Evolutionary conservation across 2,888 invertebrate genomes (phyloP), one percentile per base, ranked within the genome.

Genomic region (Cyclophora albipunctata): DNA sequence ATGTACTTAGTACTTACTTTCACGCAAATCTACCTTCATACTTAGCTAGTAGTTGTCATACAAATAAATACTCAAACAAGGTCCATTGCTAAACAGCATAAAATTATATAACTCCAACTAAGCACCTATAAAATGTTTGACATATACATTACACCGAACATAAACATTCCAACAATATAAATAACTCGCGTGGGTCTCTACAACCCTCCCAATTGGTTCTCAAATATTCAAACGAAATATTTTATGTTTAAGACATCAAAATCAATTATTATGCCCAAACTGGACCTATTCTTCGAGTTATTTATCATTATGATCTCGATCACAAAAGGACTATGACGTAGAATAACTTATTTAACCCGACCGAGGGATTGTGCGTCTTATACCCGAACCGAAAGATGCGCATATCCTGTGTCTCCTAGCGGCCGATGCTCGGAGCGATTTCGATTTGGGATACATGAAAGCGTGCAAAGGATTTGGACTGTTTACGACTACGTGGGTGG

Each of bases 401-500:
- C 56, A 66, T 78, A 69, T 84, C 59, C 70, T 60, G 49, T 69
- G 71, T 55, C 53, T 59, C 59, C 62, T 52, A 54, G 53, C 57
- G 55, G 64, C 64, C 63, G 78, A 78, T 76, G 84, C 84, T 84
- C 70, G 78, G 60, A 85, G 84, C 84, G 82, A 81, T 86, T 85
- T 86, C 81, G 83, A 83, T 86, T 87, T 87, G 79, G 87, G 85
- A 84, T 85, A 87, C 84, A 84, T 84, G 86, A 84, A 84, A 86
- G 81, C 86, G 82, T 85, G 85, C 86, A 84, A 84, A 85, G 85
- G 87, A 86, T 88, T 88, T 86, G 79, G 85, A 84, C 86, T 86
- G 84, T 86, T 88, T 85, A 87, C 77, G 84, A 76, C 88, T 80
- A 83, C 88, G 87, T 88, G 88, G 87, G 88, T 88, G 88, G 88